phyloP scores from a whole-genome alignment of 1,140 invertebrate species.

The Eueides isabella region DNA sequence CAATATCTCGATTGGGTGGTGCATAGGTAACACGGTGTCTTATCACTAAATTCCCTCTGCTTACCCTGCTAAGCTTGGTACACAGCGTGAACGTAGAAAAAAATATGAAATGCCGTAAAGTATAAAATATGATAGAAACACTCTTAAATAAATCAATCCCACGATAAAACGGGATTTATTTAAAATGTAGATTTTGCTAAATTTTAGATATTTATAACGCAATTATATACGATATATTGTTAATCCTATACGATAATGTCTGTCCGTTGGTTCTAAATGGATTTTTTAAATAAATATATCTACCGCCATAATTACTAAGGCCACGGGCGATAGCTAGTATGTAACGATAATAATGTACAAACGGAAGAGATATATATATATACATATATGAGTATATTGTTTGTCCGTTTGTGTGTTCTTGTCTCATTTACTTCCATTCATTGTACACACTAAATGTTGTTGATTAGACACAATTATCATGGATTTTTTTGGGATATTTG shows the following conservation, averaged over 20 bases:
- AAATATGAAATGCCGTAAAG: neutral
- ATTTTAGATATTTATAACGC: slow-evolving; percentile 48
- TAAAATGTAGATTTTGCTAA: slow-evolving; percentile 63
- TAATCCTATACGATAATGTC: slow-evolving; percentile 7
- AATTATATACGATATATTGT: slow-evolving; percentile 6
- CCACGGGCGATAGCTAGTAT: neutral
- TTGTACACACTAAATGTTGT: neutral
- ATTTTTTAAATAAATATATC: neutral
- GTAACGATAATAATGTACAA: neutral
- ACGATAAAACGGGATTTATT: neutral
- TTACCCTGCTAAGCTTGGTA: too few relatives aligned
- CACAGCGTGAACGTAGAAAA: too few relatives aligned
- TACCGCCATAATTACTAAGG: neutral
- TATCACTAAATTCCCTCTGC: too few relatives aligned
- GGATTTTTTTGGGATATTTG: neutral
- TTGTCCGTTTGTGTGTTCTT: neutral
- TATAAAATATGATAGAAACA: neutral
- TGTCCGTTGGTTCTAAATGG: slow-evolving; percentile 10
- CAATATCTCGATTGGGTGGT: too few relatives aligned
- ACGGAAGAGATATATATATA: neutral
- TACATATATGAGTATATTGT: neutral
- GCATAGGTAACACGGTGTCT: too few relatives aligned
- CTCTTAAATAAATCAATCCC: neutral
- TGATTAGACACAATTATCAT: neutral
- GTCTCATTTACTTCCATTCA: slow-evolving; percentile 7